Base-by-base conservation (phyloP, 2,113 vertebrate genomes). In the Cygnus buccinator region DNA sequence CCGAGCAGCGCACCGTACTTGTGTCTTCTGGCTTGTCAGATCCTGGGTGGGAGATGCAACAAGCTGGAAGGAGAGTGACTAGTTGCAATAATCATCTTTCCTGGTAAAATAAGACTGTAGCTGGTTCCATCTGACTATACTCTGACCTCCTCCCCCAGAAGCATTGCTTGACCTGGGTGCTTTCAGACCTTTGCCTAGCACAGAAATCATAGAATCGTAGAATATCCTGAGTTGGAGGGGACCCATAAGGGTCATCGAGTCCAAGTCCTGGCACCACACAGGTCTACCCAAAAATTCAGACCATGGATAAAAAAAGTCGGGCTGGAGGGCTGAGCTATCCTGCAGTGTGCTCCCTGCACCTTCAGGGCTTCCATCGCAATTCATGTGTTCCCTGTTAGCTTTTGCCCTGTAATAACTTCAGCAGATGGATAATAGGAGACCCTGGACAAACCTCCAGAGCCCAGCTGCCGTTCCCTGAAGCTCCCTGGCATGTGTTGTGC, bases 1-100 rank as follows among this genome's bases (percentile, higher is more conserved):
- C 35, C 2, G 2, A 2, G 7, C 43, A 19, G 62, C 18, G 7
- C 39, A 2, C 25, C 6, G 16, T 23, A 1, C 59, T 55, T 43
- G 16, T 59, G 3, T 50, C 66, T 37, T 46, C 19, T 78, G 71
- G 13, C 23, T 68, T 29, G 6, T 11, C 46, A 21, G 37, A 2
- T 28, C 37, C 62, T 63, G 84, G 52, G 46, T 67, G 62, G 81
- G 63, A 79, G 79, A 48, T 8, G 41, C 52, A 67, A 0, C 3
- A 1, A 44, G 46, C 13, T 75, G 71, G 41, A 52, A 85, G 35
- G 50, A 82, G 66, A 66, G 13, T 25, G 37, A 39, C 44, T 85
- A 29, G 76, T 25, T 80, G 58, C 28, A 85, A 0, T n/a, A 29
- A 68, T 87, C 5, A 8, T 26, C 48, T 80, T 29, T 68, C n/a